Percentiles rank a stretch among this genome's conserved stretches.
phyloP scores from a whole-genome alignment of 2,888 invertebrate genomes.

The Girardia tigrina region DNA sequence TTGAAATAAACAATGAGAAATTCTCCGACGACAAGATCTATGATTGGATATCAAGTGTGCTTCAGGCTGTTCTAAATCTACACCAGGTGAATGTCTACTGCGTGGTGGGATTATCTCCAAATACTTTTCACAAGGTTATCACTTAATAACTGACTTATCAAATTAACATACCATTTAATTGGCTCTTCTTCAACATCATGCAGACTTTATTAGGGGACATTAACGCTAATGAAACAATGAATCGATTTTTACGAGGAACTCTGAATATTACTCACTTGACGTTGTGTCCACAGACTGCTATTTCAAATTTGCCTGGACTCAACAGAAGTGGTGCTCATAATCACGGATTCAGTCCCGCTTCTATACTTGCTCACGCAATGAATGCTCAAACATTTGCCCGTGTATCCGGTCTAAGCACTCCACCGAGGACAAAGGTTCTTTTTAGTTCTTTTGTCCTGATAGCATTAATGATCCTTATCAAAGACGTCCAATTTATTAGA shows the following conservation, averaged over 20 bases:
- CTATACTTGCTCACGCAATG: background rate
- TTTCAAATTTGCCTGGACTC: background rate
- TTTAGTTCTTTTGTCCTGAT: background rate
- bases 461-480: background rate
- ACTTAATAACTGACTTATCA: too few relatives aligned
- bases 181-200: too few relatives aligned
- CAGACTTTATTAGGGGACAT: background rate
- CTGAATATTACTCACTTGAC: background rate
- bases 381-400: background rate
- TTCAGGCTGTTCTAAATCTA: background rate
- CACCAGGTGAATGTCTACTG: conserved; percentile 17
- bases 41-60: background rate
- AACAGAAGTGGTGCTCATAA: background rate
- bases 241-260: background rate
- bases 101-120: background rate
- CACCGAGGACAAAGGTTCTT: background rate
- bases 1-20: background rate
- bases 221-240: background rate
- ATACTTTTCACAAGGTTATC: conserved; percentile 7
- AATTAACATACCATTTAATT: too few relatives aligned
- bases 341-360: background rate
- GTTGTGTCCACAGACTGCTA: background rate
- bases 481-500: background rate
- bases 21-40: background rate
- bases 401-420: background rate